Percentiles rank a stretch among this genome's conserved stretches.
phyloP scores from a whole-genome alignment of 2,113 vertebrate species.

The Sclerurus mexicanus region DNA sequence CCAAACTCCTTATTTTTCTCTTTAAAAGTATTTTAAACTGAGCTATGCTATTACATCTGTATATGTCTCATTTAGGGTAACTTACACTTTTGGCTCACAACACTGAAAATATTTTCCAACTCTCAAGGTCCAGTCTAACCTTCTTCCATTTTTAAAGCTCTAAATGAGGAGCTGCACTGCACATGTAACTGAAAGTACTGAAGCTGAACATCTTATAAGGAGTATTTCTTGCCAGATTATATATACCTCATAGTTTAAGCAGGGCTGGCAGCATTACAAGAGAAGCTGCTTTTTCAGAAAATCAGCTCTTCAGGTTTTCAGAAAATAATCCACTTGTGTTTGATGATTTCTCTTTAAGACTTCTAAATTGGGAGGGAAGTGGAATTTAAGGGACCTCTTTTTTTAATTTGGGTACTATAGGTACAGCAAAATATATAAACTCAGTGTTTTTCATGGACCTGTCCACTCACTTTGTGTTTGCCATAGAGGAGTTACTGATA shows the following conservation, averaged over 20 bases:
- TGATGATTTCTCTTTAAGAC: background rate
- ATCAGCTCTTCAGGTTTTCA: background rate
- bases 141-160: constrained; percentile 63
- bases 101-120: constrained; percentile 55
- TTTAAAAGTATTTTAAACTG: constrained; percentile 55
- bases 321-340: background rate
- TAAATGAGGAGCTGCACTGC: constrained; percentile 59
- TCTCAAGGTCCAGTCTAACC: constrained; percentile 57
- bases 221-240: constrained; percentile 56
- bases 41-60: constrained; percentile 62
- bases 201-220: constrained; percentile 56
- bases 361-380: background rate
- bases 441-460: background rate
- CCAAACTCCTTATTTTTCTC: constrained; percentile 48
- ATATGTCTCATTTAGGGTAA: constrained; percentile 65
- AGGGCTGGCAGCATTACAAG: constrained; percentile 8
- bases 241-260: constrained; percentile 47
- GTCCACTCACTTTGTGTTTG: background rate
- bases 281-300: constrained; percentile 56
- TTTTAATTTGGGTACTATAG: background rate
- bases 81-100: constrained; percentile 60
- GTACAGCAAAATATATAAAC: background rate
- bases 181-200: constrained; percentile 54
- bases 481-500: background rate
- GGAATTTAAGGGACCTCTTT: background rate